These are phyloP conservation scores for Penaeus monodon DNA, from an alignment of 2,888 invertebrate genomes.

Conservation along the genomic window DNA sequence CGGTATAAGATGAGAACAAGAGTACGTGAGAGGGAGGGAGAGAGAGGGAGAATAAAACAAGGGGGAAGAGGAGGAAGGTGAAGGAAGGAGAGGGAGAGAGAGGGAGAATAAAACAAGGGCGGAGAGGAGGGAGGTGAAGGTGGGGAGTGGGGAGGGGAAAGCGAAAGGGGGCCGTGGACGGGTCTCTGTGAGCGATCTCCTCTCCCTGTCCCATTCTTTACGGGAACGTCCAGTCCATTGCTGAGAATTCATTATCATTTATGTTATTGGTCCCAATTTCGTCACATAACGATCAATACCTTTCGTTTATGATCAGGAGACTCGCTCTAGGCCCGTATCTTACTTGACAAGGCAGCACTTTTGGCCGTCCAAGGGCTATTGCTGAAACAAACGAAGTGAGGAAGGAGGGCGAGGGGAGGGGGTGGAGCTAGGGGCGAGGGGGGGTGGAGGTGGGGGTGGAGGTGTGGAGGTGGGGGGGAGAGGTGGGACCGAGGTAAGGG, in stretches of 20 bases:
- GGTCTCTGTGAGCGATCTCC: background rate
- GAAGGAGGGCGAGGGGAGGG: background rate
- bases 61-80: no score
- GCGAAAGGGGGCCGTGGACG: background rate
- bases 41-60: no score
- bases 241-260: constrained; percentile 42
- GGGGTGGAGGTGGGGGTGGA: background rate
- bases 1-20: background rate
- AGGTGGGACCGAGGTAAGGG: background rate
- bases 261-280: constrained; percentile 40
- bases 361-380: background rate
- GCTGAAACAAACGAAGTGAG: constrained; percentile 10
- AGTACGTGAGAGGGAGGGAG: no score
- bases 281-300: constrained; percentile 25
- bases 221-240: constrained; percentile 3
- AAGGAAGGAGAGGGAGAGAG: no score
- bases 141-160: no score
- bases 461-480: no score
- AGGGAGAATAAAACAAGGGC: no score
- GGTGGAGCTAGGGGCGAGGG: background rate
- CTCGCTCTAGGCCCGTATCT: constrained; percentile 13
- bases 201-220: constrained; percentile 13
- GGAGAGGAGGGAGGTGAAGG: no score
- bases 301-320: constrained; percentile 14
- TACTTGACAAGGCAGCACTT: constrained; percentile 2